These are phyloP conservation scores for Malurus alboscapulatus DNA, from an alignment of 2,113 vertebrate species.

Conservation along the genomic window DNA sequence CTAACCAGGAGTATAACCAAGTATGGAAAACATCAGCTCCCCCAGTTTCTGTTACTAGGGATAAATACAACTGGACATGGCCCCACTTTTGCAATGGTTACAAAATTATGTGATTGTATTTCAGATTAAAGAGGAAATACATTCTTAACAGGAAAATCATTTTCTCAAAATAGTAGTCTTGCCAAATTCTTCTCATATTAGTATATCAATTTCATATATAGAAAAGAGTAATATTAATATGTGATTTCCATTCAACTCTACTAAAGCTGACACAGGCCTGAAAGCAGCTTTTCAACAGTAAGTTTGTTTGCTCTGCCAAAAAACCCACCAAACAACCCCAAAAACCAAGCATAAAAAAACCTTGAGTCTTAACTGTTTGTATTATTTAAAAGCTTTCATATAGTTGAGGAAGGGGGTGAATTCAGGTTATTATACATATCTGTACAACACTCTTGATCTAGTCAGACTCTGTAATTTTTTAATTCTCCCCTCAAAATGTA, in stretches of 20 bases:
- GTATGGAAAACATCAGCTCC: neutral
- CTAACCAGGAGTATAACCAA: neutral
- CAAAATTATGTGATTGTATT: slow-evolving; percentile 1
- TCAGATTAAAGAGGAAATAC: slow-evolving; percentile 38
- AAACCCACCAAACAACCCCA: neutral
- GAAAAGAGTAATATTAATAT: neutral
- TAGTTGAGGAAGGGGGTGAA: neutral
- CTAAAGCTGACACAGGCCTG: neutral
- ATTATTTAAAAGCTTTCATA: neutral
- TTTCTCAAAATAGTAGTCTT: slow-evolving; percentile 40
- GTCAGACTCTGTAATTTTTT: neutral
- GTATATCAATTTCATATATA: neutral
- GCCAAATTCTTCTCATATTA: neutral
- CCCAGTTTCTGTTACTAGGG: neutral
- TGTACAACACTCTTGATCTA: neutral
- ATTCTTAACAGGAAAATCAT: neutral
- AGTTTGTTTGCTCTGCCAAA: neutral
- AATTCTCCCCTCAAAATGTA: neutral
- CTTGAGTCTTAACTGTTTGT: neutral
- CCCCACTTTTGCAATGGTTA: neutral
- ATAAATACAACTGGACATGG: neutral
- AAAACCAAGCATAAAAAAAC: neutral
- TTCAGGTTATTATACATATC: neutral
- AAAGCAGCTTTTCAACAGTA: slow-evolving; percentile 5
- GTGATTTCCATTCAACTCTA: neutral